Evolutionary conservation across 2,888 invertebrate species (phyloP).

Genomic region (Prenolepis imparis): DNA sequence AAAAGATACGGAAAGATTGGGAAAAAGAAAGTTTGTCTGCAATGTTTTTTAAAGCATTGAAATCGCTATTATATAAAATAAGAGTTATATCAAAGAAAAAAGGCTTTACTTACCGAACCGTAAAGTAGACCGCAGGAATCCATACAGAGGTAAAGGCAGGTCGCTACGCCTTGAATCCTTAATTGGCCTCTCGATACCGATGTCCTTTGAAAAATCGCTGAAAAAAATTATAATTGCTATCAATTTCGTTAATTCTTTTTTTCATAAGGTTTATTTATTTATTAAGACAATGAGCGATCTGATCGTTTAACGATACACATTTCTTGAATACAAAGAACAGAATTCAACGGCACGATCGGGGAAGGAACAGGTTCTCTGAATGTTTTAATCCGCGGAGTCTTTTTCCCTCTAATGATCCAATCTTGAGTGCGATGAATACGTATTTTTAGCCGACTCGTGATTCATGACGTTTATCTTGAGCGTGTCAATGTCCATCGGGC

Average conservation of each 20-base stretch:
- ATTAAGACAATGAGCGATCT: neutral
- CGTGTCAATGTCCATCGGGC: constrained; percentile 21
- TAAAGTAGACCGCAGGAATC: constrained; percentile 95
- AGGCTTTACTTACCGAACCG: constrained; percentile 92
- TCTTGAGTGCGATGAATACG: constrained; percentile 17
- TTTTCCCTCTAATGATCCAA: constrained; percentile 33
- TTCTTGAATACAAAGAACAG: neutral
- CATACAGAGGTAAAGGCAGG: constrained; percentile 96
- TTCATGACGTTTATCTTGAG: constrained; percentile 41
- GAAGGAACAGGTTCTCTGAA: constrained; percentile 31
- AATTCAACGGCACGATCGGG: neutral
- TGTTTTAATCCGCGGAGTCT: constrained; percentile 16
- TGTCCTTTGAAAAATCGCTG: constrained; percentile 91
- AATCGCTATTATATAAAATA: neutral
- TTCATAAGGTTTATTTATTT: too few species aligned
- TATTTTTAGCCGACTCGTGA: constrained; percentile 22
- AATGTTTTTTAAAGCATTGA: neutral
- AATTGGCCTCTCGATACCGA: constrained; percentile 93
- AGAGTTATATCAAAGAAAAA: neutral
- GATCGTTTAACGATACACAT: neutral
- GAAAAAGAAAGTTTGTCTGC: neutral
- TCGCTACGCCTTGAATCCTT: constrained; percentile 95
- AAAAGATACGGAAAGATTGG: neutral
- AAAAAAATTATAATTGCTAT: constrained; percentile 81
- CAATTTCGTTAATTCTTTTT: neutral